Base-by-base conservation (phyloP, 1,140 invertebrate genomes). In the Brachionus angularis region DNA sequence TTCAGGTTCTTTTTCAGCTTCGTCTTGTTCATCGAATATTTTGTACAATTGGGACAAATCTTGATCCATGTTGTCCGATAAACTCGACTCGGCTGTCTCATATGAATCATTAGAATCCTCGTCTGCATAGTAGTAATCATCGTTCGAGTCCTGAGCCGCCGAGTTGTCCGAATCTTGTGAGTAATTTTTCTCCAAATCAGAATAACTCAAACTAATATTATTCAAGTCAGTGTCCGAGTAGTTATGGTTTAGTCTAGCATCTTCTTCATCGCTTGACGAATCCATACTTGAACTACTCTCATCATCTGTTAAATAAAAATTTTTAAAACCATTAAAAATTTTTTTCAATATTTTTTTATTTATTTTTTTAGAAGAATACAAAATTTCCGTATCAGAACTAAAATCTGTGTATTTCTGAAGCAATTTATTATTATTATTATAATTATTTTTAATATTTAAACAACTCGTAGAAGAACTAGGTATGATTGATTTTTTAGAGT, bases 341-440 rank as follows among this genome's bases (percentile, higher is more conserved):
- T 39, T 58, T 39, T 5, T 21, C 18, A 58, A 18, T 18, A 58
- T 4, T 8, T 16, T 36, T 29, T 58, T 29, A 3, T 25, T 58
- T 58, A 25, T 58, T 21, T 58, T 58, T 42, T 39, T 36, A 8
- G 53, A 58, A 3, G 21, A 14, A 23, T 36, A 16, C 3, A 58
- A 3, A 12, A 58, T 10, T 58, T 58, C 53, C n/a, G 53, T 58
- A 39, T 58, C 53, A 21, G 53, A 58, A 58, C 21, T 39, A 39
- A 58, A 58, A 39, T 58, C 53, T 14, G 33, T 58, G 23, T 58
- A 18, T 33, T 27, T 39, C 16, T 3, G 10, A 21, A n/a, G n/a
- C 16, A 18, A 21, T 39, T 23, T 18, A 34, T n/a, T 58, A 18
- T 39, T 25, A 39, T 39, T 58, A n/a, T 27, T 12, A 5, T 8